Percentiles rank a stretch among this genome's conserved stretches.
Evolutionary conservation across 2,797 vertebrate genomes (phyloP).

Genomic region (Chelonia mydas): DNA sequence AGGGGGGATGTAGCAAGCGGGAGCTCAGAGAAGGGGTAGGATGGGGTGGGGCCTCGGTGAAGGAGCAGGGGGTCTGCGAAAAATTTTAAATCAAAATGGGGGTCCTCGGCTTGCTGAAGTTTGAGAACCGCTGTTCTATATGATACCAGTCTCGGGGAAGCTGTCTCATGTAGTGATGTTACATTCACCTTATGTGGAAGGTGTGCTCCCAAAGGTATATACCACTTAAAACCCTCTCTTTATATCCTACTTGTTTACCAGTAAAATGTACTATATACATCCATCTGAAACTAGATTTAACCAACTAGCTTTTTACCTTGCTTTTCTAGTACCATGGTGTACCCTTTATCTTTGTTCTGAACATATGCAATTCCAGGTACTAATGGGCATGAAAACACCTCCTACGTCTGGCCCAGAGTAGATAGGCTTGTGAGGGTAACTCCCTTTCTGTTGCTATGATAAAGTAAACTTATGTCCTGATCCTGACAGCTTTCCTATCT

Average conservation of each 20-base stretch:
- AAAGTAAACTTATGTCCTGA: neutral
- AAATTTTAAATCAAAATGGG: too few relatives aligned
- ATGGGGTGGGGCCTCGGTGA: too few relatives aligned
- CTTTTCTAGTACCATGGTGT: neutral
- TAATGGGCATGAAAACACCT: neutral
- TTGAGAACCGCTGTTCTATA: neutral
- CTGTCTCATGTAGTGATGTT: neutral
- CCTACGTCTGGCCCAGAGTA: neutral
- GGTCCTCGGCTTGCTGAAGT: too few relatives aligned
- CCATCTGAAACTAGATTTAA: neutral
- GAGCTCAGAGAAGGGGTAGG: too few relatives aligned
- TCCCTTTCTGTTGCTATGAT: neutral
- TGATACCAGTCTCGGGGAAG: neutral
- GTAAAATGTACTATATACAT: neutral
- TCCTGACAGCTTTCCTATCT: neutral
- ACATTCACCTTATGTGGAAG: too few relatives aligned
- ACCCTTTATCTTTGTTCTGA: neutral
- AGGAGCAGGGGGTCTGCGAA: too few relatives aligned
- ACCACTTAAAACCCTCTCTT: neutral
- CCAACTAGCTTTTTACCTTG: neutral
- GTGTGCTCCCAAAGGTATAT: too few relatives aligned
- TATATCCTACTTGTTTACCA: neutral
- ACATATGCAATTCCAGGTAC: neutral
- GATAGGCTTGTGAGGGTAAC: neutral
- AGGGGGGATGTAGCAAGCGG: too few relatives aligned